Conservation (phyloP, 2,888 invertebrate genomes). For the Drosophila peninsularis region DNA sequence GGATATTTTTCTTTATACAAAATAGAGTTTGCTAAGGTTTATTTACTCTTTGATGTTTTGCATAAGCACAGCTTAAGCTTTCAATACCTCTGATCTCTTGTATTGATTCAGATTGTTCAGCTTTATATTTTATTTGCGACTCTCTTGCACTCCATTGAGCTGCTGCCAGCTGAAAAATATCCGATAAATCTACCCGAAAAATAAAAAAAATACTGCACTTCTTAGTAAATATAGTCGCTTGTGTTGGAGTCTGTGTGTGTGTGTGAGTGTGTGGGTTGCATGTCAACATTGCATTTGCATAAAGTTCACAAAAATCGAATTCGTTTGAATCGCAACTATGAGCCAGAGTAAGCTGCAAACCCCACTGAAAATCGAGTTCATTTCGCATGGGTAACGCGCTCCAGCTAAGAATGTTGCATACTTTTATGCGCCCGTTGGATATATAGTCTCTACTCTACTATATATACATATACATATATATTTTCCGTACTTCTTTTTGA, state of each 20-base stretch:
- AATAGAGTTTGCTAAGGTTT: not conserved
- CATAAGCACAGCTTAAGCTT: not conserved
- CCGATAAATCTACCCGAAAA: conserved; percentile 38
- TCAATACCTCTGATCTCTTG: not conserved
- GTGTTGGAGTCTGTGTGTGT: conserved; percentile 13
- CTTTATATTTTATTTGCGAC: conserved; percentile 34
- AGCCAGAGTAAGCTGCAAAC: conserved; percentile 20
- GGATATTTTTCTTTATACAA: not conserved
- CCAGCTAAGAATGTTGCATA: conserved; percentile 53
- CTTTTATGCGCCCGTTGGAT: conserved; percentile 35
- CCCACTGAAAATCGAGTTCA: conserved; percentile 17
- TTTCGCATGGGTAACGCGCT: conserved; percentile 14
- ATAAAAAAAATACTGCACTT: conserved; percentile 7
- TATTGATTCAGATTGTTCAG: conserved; percentile 1
- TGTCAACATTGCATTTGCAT: conserved; percentile 77
- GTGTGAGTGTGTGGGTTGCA: conserved; percentile 26
- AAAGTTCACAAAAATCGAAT: conserved; percentile 64
- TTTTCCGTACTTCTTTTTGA: conserved; percentile 12
- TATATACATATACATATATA: conserved; percentile 12
- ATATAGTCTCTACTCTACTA: conserved; percentile 15
- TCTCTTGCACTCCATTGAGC: conserved; percentile 46
- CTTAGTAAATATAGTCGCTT: conserved; percentile 26
- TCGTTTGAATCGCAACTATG: conserved; percentile 35
- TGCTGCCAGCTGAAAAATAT: conserved; percentile 45
- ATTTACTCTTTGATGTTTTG: conserved; percentile 1